phyloP scores from a whole-genome alignment of 2,113 vertebrate species.

The Ptilonorhynchus violaceus region DNA sequence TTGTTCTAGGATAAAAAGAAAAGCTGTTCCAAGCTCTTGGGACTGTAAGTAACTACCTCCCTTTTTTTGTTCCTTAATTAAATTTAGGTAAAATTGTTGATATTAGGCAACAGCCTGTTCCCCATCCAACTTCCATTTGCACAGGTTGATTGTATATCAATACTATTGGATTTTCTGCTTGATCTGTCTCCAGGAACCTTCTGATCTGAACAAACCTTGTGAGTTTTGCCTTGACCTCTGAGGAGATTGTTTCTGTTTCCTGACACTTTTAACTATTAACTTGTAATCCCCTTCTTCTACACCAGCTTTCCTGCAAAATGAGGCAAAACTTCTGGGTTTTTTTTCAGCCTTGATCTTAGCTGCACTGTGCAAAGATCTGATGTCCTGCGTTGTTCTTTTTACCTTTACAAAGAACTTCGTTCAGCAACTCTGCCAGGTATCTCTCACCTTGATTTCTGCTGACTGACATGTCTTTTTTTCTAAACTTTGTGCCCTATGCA shows the following conservation, averaged over 20 bases:
- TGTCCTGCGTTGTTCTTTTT: not conserved
- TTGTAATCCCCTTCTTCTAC: not conserved
- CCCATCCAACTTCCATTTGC: not conserved
- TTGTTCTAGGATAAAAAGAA: not conserved
- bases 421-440: not conserved
- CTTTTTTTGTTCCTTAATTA: not conserved
- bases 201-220: not conserved
- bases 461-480: not conserved
- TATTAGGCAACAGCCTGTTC: not conserved
- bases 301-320: not conserved
- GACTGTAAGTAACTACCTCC: not conserved
- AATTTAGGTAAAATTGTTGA: not conserved
- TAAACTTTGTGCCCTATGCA: not conserved
- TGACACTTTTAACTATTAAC: not conserved
- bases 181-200: not conserved
- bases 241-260: not conserved
- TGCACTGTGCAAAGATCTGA: not conserved
- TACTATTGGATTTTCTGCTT: not conserved
- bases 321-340: not conserved
- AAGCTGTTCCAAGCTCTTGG: not conserved
- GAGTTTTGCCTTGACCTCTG: not conserved
- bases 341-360: not conserved
- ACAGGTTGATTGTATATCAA: not conserved
- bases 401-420: not conserved
- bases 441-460: not conserved